Evolutionary conservation across 2,113 vertebrate species (phyloP), one percentile per base, ranked within the genome.

Genomic region (Aramus guarauna): DNA sequence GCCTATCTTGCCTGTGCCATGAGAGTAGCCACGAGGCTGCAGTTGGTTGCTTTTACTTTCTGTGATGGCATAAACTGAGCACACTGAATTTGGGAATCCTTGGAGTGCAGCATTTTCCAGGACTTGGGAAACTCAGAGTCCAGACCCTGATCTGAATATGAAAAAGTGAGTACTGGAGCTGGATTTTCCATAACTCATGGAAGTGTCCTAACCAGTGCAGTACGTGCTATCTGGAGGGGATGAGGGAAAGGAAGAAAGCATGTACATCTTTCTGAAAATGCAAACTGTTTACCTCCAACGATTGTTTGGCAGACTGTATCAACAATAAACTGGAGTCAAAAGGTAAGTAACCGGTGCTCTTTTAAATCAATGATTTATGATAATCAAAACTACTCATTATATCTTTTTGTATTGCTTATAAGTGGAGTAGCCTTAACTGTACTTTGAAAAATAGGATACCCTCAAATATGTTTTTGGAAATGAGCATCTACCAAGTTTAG

Each of bases 1-100:
- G 15, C 22, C 37, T 11, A 12, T 4, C 12, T 45, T 73, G 27
- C 20, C 12, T 8, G 3, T 59, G 16, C 11, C 1, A 0, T 36
- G 18, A 43, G 26, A 53, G 43, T 5, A 76, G 69, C 63, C 56
- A 47, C 1, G 7, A 45, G 62, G 36, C 48, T 79, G 41, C 34
- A 14, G 30, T 34, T 22, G 17, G 11, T 47, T 68, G 15, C 39
- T 79, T 18, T 53, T 53, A 16, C 37, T 48, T 74, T 55, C 45
- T 67, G 18, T 37, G n/a, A 34, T 24, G 30, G 45, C 4, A 60
- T 47, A 48, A 53, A 77, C 58, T 27, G 34, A 43, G n/a, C 19
- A 58, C 36, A n/a, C 11, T 21, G 12, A 45, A n/a, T 76, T 71
- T 55, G 52, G 30, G 59, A 78, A 55, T 26, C 15, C 22, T 12